Evolutionary conservation across 2,888 invertebrate genomes (phyloP).

Genomic region (Noctua fimbriata): DNA sequence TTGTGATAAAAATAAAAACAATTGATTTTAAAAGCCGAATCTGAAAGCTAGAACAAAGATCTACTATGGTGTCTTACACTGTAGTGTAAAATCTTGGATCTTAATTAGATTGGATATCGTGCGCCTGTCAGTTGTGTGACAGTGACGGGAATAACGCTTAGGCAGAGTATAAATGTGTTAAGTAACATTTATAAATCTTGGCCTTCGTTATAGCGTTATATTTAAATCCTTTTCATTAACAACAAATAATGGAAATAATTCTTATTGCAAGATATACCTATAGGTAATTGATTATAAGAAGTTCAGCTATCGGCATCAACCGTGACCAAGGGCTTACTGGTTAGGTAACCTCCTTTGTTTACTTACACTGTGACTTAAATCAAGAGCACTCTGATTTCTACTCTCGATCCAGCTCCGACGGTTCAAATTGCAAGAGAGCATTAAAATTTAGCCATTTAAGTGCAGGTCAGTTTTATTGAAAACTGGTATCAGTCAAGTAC

Average conservation of each 20-base stretch:
- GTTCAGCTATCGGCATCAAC: neutral
- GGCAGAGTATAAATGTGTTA: neutral
- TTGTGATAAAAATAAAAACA: too few species aligned
- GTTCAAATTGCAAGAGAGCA: neutral
- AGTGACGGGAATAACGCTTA: neutral
- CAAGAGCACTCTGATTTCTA: neutral
- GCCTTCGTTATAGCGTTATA: neutral
- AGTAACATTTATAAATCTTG: neutral
- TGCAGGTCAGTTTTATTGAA: neutral
- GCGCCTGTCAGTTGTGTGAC: neutral
- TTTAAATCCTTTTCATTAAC: neutral
- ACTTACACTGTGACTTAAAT: neutral
- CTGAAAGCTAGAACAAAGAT: too few species aligned
- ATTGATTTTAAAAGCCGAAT: too few species aligned
- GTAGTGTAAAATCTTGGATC: too few species aligned
- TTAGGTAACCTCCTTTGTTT: neutral
- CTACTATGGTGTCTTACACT: too few species aligned
- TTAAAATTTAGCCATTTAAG: neutral
- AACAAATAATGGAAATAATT: neutral
- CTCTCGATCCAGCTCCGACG: neutral
- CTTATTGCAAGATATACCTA: too few species aligned
- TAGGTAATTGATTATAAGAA: neutral
- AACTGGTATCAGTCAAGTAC: neutral
- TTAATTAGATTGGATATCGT: neutral
- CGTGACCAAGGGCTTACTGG: conserved; percentile 1